Evolutionary conservation across 2,888 invertebrate genomes (phyloP), one percentile per base, ranked within the genome.

Genomic region (Aradus depressus): DNA sequence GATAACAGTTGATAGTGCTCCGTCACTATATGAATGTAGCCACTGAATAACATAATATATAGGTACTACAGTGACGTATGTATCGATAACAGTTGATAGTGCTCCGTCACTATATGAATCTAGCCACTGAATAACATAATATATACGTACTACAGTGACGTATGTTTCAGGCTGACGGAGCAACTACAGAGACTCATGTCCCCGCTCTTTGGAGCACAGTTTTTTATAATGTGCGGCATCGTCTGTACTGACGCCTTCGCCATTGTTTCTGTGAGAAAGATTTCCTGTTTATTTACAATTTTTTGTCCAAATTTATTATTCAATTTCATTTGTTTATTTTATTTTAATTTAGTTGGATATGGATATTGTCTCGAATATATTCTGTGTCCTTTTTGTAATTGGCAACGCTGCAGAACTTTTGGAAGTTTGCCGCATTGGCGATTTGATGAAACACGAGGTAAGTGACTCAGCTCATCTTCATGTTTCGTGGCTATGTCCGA

Each of bases 231-330:
- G 3, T 25, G 47, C 3, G 21, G 22, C 38, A 38, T 31, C 4
- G 3, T 47, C 3, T 47, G 47, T 14, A 47, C 25, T n/a, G 28
- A n/a, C 5, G 47, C 47, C 5, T 47, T 47, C 23, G 47, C 38
- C 16, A 38, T 47, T 3, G 47, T 35, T 10, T 35, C 16, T 4
- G 47, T 37, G 38, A 47, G 47, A 38, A 37, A 10, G 8, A 28
- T 28, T 28, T 28, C 31, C 31, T 8, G 8, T 28, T 10, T 8
- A 28, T 10, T 10, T 10, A 28, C 8, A 28, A n/a, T n/a, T 28
- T 10, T n/a, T 28, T 28, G 8, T 28, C 10, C 10, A 28, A 28
- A n/a, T n/a, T n/a, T n/a, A n/a, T n/a, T n/a, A n/a, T n/a, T n/a
- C n/a, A n/a, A n/a, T n/a, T n/a, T 12, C 4, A 14, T 34, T 6